A percentile compares a stretch with the other conserved stretches of the same genome.
phyloP scores from a whole-genome alignment of 2,113 vertebrate species.

The Rhizomys pruinosus region DNA sequence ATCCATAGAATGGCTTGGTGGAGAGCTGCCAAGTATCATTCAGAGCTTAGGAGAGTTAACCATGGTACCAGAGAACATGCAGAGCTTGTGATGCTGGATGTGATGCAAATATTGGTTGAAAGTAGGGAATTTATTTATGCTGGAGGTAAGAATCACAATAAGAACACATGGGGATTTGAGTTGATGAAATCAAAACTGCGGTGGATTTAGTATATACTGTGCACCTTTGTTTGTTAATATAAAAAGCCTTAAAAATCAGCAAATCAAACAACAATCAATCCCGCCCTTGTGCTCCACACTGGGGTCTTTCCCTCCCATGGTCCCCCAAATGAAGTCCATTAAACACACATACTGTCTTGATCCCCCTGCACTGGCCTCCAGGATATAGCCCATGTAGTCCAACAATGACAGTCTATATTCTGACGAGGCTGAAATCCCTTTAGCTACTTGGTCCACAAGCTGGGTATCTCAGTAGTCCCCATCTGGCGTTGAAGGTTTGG shows the following conservation, averaged over 20 bases:
- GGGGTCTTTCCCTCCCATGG: no score
- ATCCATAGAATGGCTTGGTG: constrained; percentile 39
- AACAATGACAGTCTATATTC: no score
- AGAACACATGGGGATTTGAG: constrained; percentile 73
- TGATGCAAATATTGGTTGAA: constrained; percentile 71
- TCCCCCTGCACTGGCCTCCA: no score
- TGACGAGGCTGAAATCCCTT: no score
- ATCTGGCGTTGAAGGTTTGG: no score
- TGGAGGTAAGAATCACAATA: constrained; percentile 73
- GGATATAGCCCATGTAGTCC: no score
- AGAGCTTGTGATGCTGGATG: constrained; percentile 68
- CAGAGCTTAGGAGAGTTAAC: constrained; percentile 64
- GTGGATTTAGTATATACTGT: constrained; percentile 74
- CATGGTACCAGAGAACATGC: constrained; percentile 65
- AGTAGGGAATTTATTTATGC: constrained; percentile 74
- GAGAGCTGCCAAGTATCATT: constrained; percentile 55
- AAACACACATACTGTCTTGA: no score
- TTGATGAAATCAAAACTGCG: constrained; percentile 71
- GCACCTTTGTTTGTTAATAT: constrained; percentile 56
- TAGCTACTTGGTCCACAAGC: no score
- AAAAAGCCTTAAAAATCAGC: constrained; percentile 14
- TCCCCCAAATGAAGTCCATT: no score
- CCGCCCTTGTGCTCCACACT: no score
- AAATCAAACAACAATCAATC: no score
- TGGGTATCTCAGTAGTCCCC: no score